phyloP scores from a whole-genome alignment of 2,888 invertebrate genomes.

The Lasioglossum marginatum region DNA sequence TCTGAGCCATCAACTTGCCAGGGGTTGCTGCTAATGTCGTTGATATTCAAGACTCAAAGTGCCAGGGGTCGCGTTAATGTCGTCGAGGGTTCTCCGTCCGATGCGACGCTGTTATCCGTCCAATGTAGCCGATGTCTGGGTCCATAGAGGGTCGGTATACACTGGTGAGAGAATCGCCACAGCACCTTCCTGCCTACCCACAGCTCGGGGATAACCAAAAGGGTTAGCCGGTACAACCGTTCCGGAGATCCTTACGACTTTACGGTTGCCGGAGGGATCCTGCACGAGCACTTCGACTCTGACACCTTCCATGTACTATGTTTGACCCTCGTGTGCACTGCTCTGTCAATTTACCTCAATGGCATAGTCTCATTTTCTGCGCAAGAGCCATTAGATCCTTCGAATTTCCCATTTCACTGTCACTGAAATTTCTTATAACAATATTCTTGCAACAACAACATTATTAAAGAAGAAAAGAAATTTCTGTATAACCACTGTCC shows the following conservation, averaged over 20 bases:
- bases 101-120: constrained; percentile 73
- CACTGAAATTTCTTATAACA: not conserved
- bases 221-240: constrained; percentile 57
- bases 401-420: not conserved
- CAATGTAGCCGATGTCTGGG: constrained; percentile 68
- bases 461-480: too few species aligned
- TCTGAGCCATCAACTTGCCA: constrained; percentile 61
- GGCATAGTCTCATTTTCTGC: not conserved
- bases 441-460: too few species aligned
- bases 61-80: constrained; percentile 78
- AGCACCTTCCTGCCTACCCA: constrained; percentile 30
- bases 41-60: constrained; percentile 79
- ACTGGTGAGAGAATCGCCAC: constrained; percentile 23
- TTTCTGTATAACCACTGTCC: too few species aligned
- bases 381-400: not conserved
- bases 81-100: constrained; percentile 71
- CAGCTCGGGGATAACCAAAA: constrained; percentile 60
- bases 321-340: not conserved
- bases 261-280: constrained; percentile 12
- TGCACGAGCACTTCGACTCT: constrained; percentile 24
- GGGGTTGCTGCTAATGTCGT: constrained; percentile 74
- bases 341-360: not conserved
- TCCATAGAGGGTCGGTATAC: constrained; percentile 40
- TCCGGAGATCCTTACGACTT: constrained; percentile 42
- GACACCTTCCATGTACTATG: constrained; percentile 22